A percentile compares a stretch with the other conserved stretches of the same genome.
Evolutionary conservation across 2,797 vertebrate genomes (phyloP).

Genomic region (Jordanella pulchra): DNA sequence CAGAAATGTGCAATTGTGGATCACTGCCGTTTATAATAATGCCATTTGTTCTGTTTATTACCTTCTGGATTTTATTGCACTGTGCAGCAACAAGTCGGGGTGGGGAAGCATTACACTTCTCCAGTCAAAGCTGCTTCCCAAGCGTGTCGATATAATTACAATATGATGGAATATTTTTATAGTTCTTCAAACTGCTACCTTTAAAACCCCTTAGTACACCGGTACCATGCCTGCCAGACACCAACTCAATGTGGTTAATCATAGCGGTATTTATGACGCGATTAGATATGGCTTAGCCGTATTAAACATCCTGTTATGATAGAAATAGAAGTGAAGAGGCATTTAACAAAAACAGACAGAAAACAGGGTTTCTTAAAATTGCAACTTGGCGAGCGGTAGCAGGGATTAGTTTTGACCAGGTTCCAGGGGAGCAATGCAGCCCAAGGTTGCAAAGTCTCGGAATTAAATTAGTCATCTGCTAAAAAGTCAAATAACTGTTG

Average conservation of each 20-base stretch:
- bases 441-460: conserved; percentile 47
- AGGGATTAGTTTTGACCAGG: conserved; percentile 43
- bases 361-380: conserved; percentile 54
- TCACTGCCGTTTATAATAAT: neutral
- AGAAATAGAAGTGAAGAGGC: conserved; percentile 30
- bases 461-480: conserved; percentile 65
- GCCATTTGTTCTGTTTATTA: neutral
- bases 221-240: conserved; percentile 4
- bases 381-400: conserved; percentile 41
- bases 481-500: conserved; percentile 57
- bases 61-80: neutral
- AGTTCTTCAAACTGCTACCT: neutral
- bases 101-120: neutral
- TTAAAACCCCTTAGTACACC: neutral
- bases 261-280: conserved; percentile 29
- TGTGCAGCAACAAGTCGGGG: conserved; percentile 1
- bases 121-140: no score
- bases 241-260: conserved; percentile 34
- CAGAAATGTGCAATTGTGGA: neutral
- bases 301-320: conserved; percentile 18
- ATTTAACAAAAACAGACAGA: conserved; percentile 47
- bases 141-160: neutral
- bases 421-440: conserved; percentile 31
- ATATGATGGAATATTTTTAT: neutral
- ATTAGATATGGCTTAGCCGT: conserved; percentile 21